Percentiles rank a stretch among this genome's conserved stretches.
Evolutionary conservation across 2,797 vertebrate genomes (phyloP).

Genomic region (Limnodromus scolopaceus): DNA sequence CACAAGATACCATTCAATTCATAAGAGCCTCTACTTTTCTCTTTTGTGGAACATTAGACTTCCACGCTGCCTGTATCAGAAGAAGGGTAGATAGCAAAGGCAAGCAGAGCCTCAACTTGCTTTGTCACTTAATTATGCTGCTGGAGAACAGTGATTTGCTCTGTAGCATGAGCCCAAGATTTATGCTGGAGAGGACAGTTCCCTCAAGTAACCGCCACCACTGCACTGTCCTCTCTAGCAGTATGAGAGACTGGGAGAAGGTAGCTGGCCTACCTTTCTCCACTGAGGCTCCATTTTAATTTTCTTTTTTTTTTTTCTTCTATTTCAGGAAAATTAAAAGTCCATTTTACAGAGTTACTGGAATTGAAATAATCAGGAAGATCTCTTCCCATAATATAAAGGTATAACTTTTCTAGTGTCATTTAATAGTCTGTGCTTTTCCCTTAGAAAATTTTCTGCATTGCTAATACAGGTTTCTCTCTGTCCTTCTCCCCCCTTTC

Average conservation of each 20-base stretch:
- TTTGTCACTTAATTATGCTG: background rate
- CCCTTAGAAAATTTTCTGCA: slow-evolving; percentile 52
- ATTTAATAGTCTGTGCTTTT: slow-evolving; percentile 63
- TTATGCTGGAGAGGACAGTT: background rate
- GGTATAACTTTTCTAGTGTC: slow-evolving; percentile 40
- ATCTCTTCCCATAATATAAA: slow-evolving; percentile 38
- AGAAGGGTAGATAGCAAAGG: background rate
- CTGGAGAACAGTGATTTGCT: background rate
- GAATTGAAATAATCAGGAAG: slow-evolving; percentile 36
- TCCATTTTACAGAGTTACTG: background rate
- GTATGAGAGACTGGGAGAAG: background rate
- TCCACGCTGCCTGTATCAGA: background rate
- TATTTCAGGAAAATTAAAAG: slow-evolving; percentile 17
- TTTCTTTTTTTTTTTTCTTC: slow-evolving; percentile 15
- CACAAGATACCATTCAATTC: background rate
- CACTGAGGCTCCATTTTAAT: slow-evolving; percentile 4
- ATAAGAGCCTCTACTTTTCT: background rate
- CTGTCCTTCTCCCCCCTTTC: background rate
- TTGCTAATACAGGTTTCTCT: slow-evolving; percentile 56
- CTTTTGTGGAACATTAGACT: background rate
- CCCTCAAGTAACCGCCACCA: background rate
- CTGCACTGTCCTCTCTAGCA: background rate
- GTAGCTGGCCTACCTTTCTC: background rate
- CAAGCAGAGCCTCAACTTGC: background rate
- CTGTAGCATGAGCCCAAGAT: background rate